These are phyloP conservation scores for Rotaria sp. DNA, from an alignment of 2,888 invertebrate species.

Conservation along the genomic window DNA sequence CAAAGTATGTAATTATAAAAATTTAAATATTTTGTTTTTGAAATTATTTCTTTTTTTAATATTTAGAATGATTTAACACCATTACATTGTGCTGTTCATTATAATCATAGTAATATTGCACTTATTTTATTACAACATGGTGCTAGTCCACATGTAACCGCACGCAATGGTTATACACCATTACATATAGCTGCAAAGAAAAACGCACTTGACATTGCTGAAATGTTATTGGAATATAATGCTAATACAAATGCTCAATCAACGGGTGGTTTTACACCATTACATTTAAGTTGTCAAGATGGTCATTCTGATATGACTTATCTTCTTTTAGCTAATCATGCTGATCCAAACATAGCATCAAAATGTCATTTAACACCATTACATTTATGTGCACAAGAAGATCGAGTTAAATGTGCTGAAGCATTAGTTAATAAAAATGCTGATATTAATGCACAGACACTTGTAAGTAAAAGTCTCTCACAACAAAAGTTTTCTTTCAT, in stretches of 20 bases:
- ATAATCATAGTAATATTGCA: conserved; percentile 78
- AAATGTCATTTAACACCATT: conserved; percentile 77
- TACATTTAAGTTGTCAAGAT: conserved; percentile 43
- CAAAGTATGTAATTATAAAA: conserved; percentile 58
- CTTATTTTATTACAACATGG: conserved; percentile 83
- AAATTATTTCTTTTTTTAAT: background rate
- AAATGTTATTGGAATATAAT: conserved; percentile 85
- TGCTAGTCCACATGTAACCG: conserved; percentile 87
- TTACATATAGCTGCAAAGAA: conserved; percentile 96
- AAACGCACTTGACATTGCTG: conserved; percentile 98
- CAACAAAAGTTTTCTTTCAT: background rate
- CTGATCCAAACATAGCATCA: conserved; percentile 41
- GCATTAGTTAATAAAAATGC: conserved; percentile 79
- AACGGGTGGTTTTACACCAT: conserved; percentile 58
- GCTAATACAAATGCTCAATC: conserved; percentile 92
- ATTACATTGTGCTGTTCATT: conserved; percentile 92
- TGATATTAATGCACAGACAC: conserved; percentile 60
- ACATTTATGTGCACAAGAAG: conserved; percentile 84
- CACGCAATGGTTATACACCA: conserved; percentile 91
- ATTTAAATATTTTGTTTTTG: background rate
- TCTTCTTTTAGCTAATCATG: conserved; percentile 41
- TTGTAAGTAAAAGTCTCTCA: background rate
- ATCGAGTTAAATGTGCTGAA: conserved; percentile 59
- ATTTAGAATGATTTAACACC: conserved; percentile 82
- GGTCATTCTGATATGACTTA: conserved; percentile 42